A percentile compares a stretch with the other conserved stretches of the same genome.
These are phyloP conservation scores for Ondatra zibethicus DNA, from an alignment of 2,113 vertebrate genomes.

Conservation along the genomic window DNA sequence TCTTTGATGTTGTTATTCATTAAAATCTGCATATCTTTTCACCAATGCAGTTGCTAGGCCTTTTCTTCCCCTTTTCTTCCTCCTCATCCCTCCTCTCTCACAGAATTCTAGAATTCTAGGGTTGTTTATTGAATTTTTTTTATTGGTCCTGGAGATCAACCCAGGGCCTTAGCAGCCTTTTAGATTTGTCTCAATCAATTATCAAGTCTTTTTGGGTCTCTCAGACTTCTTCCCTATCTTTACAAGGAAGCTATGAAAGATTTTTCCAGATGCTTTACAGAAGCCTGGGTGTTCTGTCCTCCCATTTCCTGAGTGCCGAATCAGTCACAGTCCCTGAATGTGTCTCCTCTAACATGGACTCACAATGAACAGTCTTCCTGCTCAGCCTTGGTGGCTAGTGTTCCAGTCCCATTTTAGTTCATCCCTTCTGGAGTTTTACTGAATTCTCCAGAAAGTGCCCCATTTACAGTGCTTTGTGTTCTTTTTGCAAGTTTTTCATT, in stretches of 20 bases:
- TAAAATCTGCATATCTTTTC: slow-evolving; percentile 23
- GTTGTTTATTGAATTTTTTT: neutral
- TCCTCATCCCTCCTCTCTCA: neutral
- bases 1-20: neutral
- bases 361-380: neutral
- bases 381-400: neutral
- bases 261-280: neutral
- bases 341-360: neutral
- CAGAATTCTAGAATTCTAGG: neutral
- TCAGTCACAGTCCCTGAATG: neutral
- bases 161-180: neutral
- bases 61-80: neutral
- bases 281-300: neutral
- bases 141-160: neutral
- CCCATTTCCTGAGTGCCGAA: neutral
- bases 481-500: neutral
- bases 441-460: neutral
- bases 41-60: neutral
- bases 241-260: slow-evolving; percentile 3
- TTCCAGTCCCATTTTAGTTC: neutral
- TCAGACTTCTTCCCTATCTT: slow-evolving; percentile 26
- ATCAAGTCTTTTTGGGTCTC: neutral
- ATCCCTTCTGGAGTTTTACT: slow-evolving; percentile 34
- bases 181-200: neutral
- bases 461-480: neutral